phyloP scores from a whole-genome alignment of 2,113 vertebrate genomes.

The Cryptoleucopteryx plumbea region DNA sequence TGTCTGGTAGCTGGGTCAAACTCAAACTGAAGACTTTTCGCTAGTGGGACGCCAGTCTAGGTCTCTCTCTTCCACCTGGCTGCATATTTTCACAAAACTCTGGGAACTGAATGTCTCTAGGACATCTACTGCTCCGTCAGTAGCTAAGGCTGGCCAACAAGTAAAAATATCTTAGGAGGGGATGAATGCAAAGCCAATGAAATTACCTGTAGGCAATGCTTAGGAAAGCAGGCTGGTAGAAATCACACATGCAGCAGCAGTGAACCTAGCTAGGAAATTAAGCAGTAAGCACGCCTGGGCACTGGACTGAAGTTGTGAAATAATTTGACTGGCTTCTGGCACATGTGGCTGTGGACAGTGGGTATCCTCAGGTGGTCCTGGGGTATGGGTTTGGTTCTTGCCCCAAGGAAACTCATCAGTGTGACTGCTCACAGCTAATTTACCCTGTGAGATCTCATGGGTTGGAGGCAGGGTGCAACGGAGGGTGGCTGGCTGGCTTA shows the following conservation, averaged over 20 bases:
- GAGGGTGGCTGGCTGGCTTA: background rate
- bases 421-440: background rate
- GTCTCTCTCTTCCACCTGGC: background rate
- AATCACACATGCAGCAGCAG: background rate
- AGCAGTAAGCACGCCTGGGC: accelerated
- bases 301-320: background rate
- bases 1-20: background rate
- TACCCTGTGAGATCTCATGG: background rate
- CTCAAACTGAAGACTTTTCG: background rate
- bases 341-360: background rate
- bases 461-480: background rate
- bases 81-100: background rate
- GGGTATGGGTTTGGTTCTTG: background rate
- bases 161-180: background rate
- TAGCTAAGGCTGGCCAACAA: background rate
- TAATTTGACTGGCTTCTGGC: background rate
- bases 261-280: background rate
- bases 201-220: background rate
- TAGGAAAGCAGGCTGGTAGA: background rate
- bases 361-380: background rate
- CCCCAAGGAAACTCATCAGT: background rate
- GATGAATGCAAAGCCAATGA: background rate
- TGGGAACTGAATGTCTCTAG: background rate
- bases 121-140: background rate
- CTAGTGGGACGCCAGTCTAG: background rate